These are phyloP conservation scores for Huso huso DNA, from an alignment of 2,797 vertebrate genomes.

Conservation along the genomic window DNA sequence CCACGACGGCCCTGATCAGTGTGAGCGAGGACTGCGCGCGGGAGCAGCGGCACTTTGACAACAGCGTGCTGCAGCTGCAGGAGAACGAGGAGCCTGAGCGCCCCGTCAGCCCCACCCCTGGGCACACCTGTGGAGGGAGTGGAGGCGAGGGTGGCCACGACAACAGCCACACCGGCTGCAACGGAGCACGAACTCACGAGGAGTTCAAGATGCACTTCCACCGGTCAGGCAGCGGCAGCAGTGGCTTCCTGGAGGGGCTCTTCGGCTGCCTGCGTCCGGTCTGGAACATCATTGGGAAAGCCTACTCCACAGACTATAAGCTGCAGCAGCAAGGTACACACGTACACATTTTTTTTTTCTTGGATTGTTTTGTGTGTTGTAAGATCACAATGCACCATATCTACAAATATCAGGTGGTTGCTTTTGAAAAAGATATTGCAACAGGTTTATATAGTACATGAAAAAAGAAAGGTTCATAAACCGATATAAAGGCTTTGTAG, in stretches of 20 bases:
- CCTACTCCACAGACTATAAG: constrained; percentile 95
- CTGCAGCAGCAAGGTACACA: constrained; percentile 88
- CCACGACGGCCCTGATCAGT: constrained; percentile 64
- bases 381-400: neutral
- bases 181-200: constrained; percentile 50
- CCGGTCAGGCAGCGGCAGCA: constrained; percentile 70
- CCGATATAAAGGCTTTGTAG: too few relatives aligned
- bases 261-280: constrained; percentile 92
- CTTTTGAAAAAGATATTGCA: too few relatives aligned
- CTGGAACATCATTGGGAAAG: constrained; percentile 98
- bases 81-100: constrained; percentile 75
- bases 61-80: constrained; percentile 89
- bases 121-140: constrained; percentile 33
- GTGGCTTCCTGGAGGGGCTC: constrained; percentile 93
- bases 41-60: constrained; percentile 83
- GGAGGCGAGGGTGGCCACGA: constrained; percentile 32
- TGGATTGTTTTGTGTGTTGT: constrained; percentile 3
- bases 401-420: too few relatives aligned
- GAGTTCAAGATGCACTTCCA: constrained; percentile 93
- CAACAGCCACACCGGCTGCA: constrained; percentile 36
- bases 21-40: constrained; percentile 79
- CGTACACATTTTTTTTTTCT: neutral
- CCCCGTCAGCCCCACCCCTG: constrained; percentile 61
- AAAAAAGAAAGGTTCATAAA: too few relatives aligned
- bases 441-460: neutral